Evolutionary conservation across 2,797 vertebrate genomes (phyloP).

Genomic region (Dipus sagitta): DNA sequence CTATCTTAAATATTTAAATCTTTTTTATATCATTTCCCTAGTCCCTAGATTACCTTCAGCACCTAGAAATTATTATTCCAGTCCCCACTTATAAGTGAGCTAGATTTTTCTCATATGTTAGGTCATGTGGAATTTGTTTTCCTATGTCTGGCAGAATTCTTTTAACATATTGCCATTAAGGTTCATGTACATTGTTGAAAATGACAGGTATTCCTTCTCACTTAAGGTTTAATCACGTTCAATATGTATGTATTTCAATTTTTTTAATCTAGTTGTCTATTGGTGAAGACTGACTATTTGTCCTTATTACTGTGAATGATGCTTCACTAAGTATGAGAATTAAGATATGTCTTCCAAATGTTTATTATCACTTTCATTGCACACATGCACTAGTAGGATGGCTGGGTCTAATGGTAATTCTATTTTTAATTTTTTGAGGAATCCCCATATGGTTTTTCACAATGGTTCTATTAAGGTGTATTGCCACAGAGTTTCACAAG

Average conservation of each 20-base stretch:
- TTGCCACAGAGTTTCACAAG: no score
- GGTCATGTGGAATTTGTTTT: background rate
- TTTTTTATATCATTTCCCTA: background rate
- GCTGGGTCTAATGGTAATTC: background rate
- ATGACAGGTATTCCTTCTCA: background rate
- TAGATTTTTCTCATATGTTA: background rate
- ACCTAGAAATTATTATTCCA: background rate
- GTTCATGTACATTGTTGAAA: background rate
- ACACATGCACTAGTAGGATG: background rate
- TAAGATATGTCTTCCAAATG: background rate
- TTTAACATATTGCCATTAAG: background rate
- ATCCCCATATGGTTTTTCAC: background rate
- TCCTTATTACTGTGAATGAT: background rate
- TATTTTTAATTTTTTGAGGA: background rate
- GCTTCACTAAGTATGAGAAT: no score
- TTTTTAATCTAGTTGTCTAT: fast-evolving
- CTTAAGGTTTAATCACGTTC: background rate
- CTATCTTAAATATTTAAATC: background rate
- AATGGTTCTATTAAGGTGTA: background rate
- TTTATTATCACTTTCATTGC: background rate
- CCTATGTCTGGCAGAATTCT: background rate
- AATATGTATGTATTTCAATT: fast-evolving
- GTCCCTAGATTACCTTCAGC: no score
- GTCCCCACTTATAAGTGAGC: no score
- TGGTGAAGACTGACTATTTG: background rate